These are phyloP conservation scores for Trematomus loennbergii DNA, from an alignment of 2,113 vertebrate species.

Conservation along the genomic window DNA sequence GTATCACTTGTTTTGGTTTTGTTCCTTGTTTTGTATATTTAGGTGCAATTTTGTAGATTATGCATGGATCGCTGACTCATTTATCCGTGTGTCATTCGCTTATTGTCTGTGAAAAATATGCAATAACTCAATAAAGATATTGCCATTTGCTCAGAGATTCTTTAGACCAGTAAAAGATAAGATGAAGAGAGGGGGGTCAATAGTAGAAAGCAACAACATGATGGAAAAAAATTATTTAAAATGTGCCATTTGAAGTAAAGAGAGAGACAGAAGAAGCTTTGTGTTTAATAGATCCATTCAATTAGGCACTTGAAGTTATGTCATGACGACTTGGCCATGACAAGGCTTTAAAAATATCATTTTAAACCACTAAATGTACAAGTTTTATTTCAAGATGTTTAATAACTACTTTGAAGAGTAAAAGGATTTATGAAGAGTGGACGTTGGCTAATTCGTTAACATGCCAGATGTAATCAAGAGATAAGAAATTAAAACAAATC, in stretches of 20 bases:
- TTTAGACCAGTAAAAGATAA: not conserved
- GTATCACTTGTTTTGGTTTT: too few species aligned
- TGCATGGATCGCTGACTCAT: too few species aligned
- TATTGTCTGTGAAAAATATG: not conserved
- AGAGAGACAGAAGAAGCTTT: not conserved
- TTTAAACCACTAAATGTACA: not conserved
- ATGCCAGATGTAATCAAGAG: too few species aligned
- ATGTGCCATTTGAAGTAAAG: not conserved
- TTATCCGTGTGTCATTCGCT: too few species aligned
- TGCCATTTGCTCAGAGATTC: constrained; percentile 15
- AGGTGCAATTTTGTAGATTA: too few species aligned
- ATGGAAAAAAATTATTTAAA: not conserved
- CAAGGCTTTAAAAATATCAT: too few species aligned
- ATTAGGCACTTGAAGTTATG: not conserved
- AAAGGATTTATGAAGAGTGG: not conserved
- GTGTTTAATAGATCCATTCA: too few species aligned
- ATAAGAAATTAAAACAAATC: too few species aligned
- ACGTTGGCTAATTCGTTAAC: too few species aligned
- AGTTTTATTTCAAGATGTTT: not conserved
- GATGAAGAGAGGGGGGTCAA: not conserved
- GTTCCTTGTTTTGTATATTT: too few species aligned
- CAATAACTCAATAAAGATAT: not conserved
- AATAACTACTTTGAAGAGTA: not conserved
- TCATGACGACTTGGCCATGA: too few species aligned
- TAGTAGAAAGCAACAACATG: not conserved